phyloP scores from a whole-genome alignment of 2,113 vertebrate genomes.

The Microcebus tavaratra region DNA sequence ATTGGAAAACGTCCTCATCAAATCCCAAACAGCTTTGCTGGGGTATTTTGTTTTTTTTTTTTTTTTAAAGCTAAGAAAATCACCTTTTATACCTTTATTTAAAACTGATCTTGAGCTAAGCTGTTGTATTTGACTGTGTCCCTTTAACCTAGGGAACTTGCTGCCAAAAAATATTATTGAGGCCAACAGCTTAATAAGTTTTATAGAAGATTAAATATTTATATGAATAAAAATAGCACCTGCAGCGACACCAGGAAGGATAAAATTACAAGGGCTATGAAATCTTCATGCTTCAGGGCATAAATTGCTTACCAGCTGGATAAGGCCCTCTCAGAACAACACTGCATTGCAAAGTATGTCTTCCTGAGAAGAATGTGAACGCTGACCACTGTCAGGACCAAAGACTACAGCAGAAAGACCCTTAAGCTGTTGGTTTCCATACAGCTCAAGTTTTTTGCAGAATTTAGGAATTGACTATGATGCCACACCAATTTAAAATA shows the following conservation, averaged over 20 bases:
- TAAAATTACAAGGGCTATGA: constrained; percentile 79
- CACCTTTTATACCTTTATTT: constrained; percentile 68
- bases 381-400: constrained; percentile 23
- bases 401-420: background rate
- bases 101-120: constrained; percentile 74
- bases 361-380: background rate
- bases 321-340: constrained; percentile 40
- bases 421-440: background rate
- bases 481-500: background rate
- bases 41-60: constrained; percentile 47
- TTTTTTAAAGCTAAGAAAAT: constrained; percentile 65
- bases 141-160: constrained; percentile 73
- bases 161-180: constrained; percentile 77
- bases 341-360: background rate
- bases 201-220: constrained; percentile 82
- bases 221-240: constrained; percentile 81
- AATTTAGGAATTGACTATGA: background rate
- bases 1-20: background rate
- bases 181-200: constrained; percentile 81
- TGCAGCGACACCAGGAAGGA: constrained; percentile 76
- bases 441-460: background rate
- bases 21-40: constrained; percentile 39
- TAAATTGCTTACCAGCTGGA: constrained; percentile 74
- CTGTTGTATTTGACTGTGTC: constrained; percentile 71
- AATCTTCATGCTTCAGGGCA: constrained; percentile 79